Evolutionary conservation across 1,140 invertebrate genomes (phyloP).

Genomic region (Drosophila jambulina): DNA sequence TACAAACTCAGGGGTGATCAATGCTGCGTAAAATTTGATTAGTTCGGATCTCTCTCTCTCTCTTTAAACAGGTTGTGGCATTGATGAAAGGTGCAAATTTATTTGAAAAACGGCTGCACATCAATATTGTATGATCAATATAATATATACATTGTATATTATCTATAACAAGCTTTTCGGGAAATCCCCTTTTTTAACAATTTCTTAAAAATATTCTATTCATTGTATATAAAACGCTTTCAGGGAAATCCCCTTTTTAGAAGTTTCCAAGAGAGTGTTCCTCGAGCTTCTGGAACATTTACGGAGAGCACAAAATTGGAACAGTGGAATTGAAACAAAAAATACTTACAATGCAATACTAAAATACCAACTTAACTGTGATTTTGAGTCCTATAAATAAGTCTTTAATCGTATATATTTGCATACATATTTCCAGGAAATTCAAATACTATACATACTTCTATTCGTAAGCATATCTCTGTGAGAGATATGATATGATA

Average conservation of each 20-base stretch:
- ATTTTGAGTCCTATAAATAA: neutral
- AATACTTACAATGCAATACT: neutral
- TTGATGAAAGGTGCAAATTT: constrained; percentile 34
- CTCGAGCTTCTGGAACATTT: neutral
- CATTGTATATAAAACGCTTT: too few species aligned
- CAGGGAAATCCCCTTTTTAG: neutral
- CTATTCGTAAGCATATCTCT: too few species aligned
- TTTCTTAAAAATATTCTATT: too few species aligned
- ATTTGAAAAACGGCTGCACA: neutral
- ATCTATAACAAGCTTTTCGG: too few species aligned
- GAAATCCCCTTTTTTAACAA: neutral
- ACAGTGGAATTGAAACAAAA: neutral
- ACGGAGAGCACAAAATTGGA: neutral
- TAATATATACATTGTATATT: too few species aligned
- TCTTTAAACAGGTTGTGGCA: too few species aligned
- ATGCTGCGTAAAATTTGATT: constrained; percentile 50
- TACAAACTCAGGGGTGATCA: constrained; percentile 31
- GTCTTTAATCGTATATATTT: neutral
- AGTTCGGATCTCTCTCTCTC: constrained; percentile 13
- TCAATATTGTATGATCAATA: neutral
- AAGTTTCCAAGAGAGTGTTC: neutral
- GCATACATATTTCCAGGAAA: neutral
- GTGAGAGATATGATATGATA: neutral
- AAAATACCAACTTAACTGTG: too few species aligned
- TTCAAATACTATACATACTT: too few species aligned